Percentiles rank a stretch among this genome's conserved stretches.
These are phyloP conservation scores for Carterocephalus palaemon DNA, from an alignment of 2,888 invertebrate genomes.

Conservation along the genomic window DNA sequence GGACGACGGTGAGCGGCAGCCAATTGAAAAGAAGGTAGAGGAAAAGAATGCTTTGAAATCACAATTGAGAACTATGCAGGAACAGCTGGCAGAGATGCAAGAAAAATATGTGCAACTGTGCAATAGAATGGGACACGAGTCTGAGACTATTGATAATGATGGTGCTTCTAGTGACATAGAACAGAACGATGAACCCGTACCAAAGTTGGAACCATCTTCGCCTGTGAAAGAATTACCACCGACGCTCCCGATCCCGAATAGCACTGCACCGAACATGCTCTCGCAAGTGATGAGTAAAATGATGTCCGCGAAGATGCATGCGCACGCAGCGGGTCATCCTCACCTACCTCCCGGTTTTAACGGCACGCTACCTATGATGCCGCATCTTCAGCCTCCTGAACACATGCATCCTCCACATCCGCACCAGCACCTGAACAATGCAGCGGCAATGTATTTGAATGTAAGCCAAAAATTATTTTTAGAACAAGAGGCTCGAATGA, in stretches of 20 bases:
- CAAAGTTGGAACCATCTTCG: constrained; percentile 79
- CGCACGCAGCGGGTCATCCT: constrained; percentile 72
- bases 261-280: constrained; percentile 75
- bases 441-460: constrained; percentile 86
- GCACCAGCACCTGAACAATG: constrained; percentile 81
- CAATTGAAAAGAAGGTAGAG: constrained; percentile 89
- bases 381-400: constrained; percentile 74
- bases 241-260: constrained; percentile 54
- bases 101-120: constrained; percentile 93
- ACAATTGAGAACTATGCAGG: constrained; percentile 91
- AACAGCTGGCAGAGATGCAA: constrained; percentile 94
- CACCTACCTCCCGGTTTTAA: constrained; percentile 81
- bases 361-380: constrained; percentile 77
- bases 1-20: constrained; percentile 86
- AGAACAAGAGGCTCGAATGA: constrained; percentile 88
- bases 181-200: constrained; percentile 70
- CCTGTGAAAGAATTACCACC: constrained; percentile 75
- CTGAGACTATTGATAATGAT: constrained; percentile 86
- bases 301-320: constrained; percentile 82
- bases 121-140: constrained; percentile 89
- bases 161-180: constrained; percentile 87
- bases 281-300: constrained; percentile 83
- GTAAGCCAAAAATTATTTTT: constrained; percentile 87
- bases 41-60: constrained; percentile 92
- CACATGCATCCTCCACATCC: constrained; percentile 76